Percentiles rank a stretch among this genome's conserved stretches.
Conservation (phyloP, 2,113 vertebrate species). For the Pongo pygmaeus region DNA sequence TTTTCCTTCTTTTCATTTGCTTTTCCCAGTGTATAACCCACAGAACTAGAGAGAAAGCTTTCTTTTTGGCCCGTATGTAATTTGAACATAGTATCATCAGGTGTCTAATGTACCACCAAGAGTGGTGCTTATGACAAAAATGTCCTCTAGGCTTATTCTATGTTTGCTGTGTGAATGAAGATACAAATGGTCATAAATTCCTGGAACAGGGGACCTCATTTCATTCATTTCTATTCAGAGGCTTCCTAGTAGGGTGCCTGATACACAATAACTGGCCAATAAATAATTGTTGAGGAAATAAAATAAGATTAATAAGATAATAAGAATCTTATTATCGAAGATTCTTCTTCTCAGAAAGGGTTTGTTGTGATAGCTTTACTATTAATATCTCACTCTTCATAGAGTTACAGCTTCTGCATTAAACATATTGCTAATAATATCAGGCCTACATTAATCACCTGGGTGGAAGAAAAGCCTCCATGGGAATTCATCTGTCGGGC, state of each 20-base stretch:
- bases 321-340: not conserved
- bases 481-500: constrained; percentile 88
- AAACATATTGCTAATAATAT: not conserved
- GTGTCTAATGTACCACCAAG: not conserved
- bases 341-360: not conserved
- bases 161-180: not conserved
- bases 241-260: not conserved
- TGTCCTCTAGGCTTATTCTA: not conserved
- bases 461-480: constrained; percentile 91
- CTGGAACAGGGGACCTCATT: not conserved
- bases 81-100: not conserved
- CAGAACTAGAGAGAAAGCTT: not conserved
- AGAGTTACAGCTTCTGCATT: not conserved
- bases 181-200: not conserved
- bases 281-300: not conserved
- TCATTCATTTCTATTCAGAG: not conserved
- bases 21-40: not conserved
- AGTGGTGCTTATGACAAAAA: not conserved
- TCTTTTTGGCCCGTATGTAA: not conserved
- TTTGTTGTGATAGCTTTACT: not conserved
- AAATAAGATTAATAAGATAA: not conserved
- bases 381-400: not conserved
- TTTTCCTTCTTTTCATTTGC: not conserved
- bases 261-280: not conserved
- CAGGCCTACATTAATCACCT: constrained; percentile 83